Base-by-base conservation (phyloP, 2,888 invertebrate genomes). In the Harpagoxenus sublaevis region DNA sequence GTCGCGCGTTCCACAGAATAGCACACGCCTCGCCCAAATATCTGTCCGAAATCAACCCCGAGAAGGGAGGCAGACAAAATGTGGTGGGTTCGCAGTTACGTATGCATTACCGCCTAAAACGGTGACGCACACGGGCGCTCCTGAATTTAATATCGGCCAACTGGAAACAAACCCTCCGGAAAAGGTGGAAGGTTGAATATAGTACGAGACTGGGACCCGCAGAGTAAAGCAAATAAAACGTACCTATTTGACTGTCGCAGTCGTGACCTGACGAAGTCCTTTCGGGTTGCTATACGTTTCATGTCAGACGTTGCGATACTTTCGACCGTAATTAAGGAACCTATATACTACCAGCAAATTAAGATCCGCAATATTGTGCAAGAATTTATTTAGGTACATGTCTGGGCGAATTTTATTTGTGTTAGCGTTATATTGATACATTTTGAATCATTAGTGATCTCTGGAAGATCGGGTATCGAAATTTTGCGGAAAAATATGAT, bases 71-170 rank as follows among this genome's bases (percentile, higher is more conserved):
- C 18, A 31, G 9, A 70, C 15, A 78, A 48, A 48, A 79, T 53
- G 35, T 48, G 48, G 31, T 45, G 15, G 31, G 31, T 78, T 78
- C 35, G 31, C 71, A 35, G 77, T 83, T 86, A 83, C 87, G 87
- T 87, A 84, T 89, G 87, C 87, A 89, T 86, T 85, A 84, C 68
- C 28, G 65, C 70, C 71, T 82, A 87, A 84, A 86, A 86, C 53
- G 74, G 75, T 70, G 86, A 70, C 77, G 84, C 83, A 75, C 73
- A 55, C 74, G 83, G 31, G 53, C 66, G 75, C 85, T 84, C 83
- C 70, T 86, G 87, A 91, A 91, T 91, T 91, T 91, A 89, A 91
- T 91, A 88, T 90, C 84, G 87, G 79, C 78, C 88, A 86, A 70
- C 89, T 84, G 86, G 86, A 86, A 89, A 86, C 87, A 86, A 91